Evolutionary conservation across 2,113 vertebrate species (phyloP).

Genomic region (Macaca mulatta): DNA sequence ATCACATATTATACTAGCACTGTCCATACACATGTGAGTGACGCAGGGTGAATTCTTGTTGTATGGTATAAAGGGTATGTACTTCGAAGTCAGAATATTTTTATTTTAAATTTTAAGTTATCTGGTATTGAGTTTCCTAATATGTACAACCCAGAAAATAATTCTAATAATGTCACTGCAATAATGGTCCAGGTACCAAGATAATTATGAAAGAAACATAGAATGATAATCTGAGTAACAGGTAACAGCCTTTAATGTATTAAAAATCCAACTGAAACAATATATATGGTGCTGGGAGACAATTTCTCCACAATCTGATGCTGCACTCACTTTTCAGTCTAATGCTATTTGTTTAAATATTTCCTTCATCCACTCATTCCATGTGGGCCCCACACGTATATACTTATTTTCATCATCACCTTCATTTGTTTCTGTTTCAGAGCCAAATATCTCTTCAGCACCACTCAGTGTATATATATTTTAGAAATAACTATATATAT

Average conservation of each 20-base stretch:
- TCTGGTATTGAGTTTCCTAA: neutral
- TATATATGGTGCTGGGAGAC: neutral
- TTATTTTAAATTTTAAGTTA: neutral
- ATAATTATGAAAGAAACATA: neutral
- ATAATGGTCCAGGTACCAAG: neutral
- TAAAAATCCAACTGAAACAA: neutral
- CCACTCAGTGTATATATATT: neutral
- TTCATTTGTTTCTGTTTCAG: neutral
- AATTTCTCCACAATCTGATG: neutral
- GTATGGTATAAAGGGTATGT: neutral
- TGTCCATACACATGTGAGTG: neutral
- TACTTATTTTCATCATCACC: no score
- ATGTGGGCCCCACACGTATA: no score
- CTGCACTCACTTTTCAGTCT: no score
- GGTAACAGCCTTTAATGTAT: accelerated
- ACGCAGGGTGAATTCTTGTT: accelerated
- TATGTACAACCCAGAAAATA: neutral
- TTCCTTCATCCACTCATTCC: accelerated
- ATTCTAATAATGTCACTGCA: neutral
- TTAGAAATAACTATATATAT: no score
- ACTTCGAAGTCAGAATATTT: neutral
- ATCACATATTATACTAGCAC: neutral
- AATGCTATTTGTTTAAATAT: neutral
- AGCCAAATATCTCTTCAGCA: neutral
- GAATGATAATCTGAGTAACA: neutral